Base-by-base conservation (phyloP, 1,140 invertebrate genomes). In the Drosophila arizonae region DNA sequence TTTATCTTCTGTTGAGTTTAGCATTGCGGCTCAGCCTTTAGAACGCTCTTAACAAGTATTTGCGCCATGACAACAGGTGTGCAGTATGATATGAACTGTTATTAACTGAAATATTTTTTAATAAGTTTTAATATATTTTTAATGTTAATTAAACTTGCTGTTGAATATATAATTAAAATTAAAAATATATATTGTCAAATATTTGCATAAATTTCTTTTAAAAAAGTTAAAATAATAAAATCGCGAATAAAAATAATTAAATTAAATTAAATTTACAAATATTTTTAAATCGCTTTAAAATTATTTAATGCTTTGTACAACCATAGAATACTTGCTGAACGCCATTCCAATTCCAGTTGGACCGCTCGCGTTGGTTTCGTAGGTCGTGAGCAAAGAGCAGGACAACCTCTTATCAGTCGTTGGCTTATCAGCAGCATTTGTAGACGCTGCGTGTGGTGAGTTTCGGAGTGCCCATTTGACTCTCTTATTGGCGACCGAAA, bases 381-480 rank as follows among this genome's bases (percentile, higher is more conserved):
- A 82, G 68, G 84, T 82, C 72, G 62, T 46, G 73, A 64, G 46
- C 24, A 33, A 70, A 45, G 54, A 76, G 67, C 52, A 46, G 56
- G 52, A 3, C 50, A 13, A 65, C 52, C 75, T 78, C 84, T 88
- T 88, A 88, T 88, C 84, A 88, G 58, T 67, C 33, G 15, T 4
- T 45, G 21, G 48, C 75, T 79, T 88, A 88, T 89, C 77, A 61
- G 46, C 46, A 50, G 21, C 4, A 33, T 11, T 55, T 36, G 24
- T 51, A 11, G 13, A 28, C 80, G 72, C 71, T 82, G 74, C 66
- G 4, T 0, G 15, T 39, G 13, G 21, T 89, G 84, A 70, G 33
- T 88, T 88, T 89, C 82, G 82, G 82, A 88, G 69, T 87, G 21
- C n/a, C 24, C 15, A 26, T 28, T 41, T 43, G 30, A 10, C 66